Evolutionary conservation across 2,888 invertebrate species (phyloP).

Genomic region (Ophion ventricosus): DNA sequence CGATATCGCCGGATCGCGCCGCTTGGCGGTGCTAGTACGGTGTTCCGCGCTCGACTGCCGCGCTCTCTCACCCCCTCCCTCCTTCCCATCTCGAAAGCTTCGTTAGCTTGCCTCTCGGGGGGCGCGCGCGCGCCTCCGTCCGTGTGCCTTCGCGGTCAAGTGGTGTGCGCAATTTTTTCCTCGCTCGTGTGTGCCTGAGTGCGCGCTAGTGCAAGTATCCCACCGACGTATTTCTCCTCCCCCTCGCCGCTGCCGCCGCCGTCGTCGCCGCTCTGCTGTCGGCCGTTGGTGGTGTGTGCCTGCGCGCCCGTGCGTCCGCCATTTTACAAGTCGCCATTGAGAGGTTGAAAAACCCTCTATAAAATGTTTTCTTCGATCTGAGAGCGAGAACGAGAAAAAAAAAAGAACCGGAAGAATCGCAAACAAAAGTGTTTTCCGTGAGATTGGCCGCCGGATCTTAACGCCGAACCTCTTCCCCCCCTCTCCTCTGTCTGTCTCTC

Average conservation of each 20-base stretch:
- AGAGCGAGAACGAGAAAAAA: constrained; percentile 7
- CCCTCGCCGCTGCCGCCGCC: constrained; percentile 42
- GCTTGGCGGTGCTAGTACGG: constrained; percentile 53
- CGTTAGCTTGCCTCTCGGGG: constrained; percentile 30
- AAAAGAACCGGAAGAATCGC: constrained; percentile 7
- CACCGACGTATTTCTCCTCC: constrained; percentile 51
- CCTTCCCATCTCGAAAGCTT: constrained; percentile 24
- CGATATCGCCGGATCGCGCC: constrained; percentile 41
- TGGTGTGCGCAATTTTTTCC: constrained; percentile 6
- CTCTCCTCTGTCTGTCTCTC: neutral
- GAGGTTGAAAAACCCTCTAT: constrained; percentile 91
- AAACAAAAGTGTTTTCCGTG: constrained; percentile 25
- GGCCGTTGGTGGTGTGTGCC: constrained; percentile 28
- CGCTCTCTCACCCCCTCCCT: neutral
- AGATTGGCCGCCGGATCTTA: neutral
- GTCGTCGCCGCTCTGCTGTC: constrained; percentile 22
- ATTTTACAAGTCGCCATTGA: constrained; percentile 96
- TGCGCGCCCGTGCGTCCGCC: constrained; percentile 86
- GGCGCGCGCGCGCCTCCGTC: constrained; percentile 30
- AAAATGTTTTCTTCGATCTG: constrained; percentile 83
- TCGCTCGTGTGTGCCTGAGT: constrained; percentile 19
- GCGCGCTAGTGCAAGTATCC: constrained; percentile 36
- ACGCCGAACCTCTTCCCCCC: neutral
- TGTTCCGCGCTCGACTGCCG: constrained; percentile 18
- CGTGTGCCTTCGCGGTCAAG: neutral